Conservation (phyloP, 1,140 invertebrate genomes). For the Chironomus tepperi region DNA sequence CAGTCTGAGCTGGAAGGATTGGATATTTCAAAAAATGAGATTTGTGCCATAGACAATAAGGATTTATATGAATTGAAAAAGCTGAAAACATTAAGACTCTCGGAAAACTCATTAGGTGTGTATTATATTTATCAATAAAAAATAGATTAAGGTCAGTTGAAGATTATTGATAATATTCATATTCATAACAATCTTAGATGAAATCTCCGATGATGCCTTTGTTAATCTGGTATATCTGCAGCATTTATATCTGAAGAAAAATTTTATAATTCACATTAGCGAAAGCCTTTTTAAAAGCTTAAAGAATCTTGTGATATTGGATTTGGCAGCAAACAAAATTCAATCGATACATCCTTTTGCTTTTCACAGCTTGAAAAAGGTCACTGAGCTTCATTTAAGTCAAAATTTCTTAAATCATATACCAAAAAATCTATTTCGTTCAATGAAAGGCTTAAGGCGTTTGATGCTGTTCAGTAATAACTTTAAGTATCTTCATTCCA, state of each 20-base stretch:
- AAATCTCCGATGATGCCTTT: conserved; percentile 47
- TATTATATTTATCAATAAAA: conserved; percentile 23
- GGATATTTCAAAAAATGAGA: conserved; percentile 52
- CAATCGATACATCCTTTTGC: conserved; percentile 40
- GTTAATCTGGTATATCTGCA: conserved; percentile 46
- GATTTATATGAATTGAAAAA: conserved; percentile 48
- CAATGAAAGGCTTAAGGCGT: conserved; percentile 43
- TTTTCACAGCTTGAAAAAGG: conserved; percentile 42
- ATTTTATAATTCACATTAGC: conserved; percentile 49
- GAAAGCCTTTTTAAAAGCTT: conserved; percentile 47
- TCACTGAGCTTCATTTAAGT: conserved; percentile 50
- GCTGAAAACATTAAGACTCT: conserved; percentile 49
- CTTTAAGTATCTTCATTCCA: conserved; percentile 43
- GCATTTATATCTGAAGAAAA: conserved; percentile 50
- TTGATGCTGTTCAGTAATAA: conserved; percentile 53
- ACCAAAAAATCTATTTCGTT: conserved; percentile 42
- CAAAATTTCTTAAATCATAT: conserved; percentile 48
- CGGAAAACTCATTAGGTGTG: conserved; percentile 45
- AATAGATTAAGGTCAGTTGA: no score
- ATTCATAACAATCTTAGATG: conserved; percentile 27
- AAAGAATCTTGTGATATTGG: conserved; percentile 44
- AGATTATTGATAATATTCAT: no score
- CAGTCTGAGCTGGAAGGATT: conserved; percentile 46
- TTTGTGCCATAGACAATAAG: conserved; percentile 45
- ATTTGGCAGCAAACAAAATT: conserved; percentile 51